Evolutionary conservation across 2,113 vertebrate genomes (phyloP), one percentile per base, ranked within the genome.

Genomic region (Corydoras sp.): DNA sequence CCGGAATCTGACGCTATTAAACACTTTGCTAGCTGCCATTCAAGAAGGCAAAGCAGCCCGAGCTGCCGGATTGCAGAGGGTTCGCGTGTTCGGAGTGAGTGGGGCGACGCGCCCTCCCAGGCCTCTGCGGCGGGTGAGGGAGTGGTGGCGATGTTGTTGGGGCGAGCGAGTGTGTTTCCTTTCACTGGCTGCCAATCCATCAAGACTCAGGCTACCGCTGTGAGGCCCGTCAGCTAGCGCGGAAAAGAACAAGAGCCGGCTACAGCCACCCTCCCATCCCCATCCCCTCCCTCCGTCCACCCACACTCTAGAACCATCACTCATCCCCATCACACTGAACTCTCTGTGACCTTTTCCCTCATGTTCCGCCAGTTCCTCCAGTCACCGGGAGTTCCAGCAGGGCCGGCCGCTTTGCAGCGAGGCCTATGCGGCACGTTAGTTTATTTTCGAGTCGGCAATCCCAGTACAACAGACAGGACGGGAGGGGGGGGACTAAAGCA

Each of bases 171-270:
- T 87, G 87, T 72, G 77, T 77, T 92, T 93, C 90, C 92, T 97
- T 94, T 95, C 92, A 95, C 89, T 85, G 83, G 79, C 91, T 92
- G 93, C 93, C 94, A 94, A 96, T 97, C 95, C 89, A 95, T 97
- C 95, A 97, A 88, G 90, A 89, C 89, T 90, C 92, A 90, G 94
- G 89, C 91, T 91, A 93, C 92, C 76, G 91, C 94, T 93, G 94
- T 87, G 93, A 92, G 84, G 88, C 89, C 90, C 88, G 92, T 93
- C 92, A 88, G 90, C 89, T 89, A 63, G 84, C 43, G 83, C 88
- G 89, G 89, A 89, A 88, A 90, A 89, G 90, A 93, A 92, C 91
- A 92, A 93, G 91, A 87, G 89, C 86, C 86, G 75, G 90, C 90
- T 87, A 90, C 63, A 90, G 91, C 92, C 81, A 86, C 89, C 92